phyloP scores from a whole-genome alignment of 2,113 vertebrate species.

The Chloropsis cyanopogon region DNA sequence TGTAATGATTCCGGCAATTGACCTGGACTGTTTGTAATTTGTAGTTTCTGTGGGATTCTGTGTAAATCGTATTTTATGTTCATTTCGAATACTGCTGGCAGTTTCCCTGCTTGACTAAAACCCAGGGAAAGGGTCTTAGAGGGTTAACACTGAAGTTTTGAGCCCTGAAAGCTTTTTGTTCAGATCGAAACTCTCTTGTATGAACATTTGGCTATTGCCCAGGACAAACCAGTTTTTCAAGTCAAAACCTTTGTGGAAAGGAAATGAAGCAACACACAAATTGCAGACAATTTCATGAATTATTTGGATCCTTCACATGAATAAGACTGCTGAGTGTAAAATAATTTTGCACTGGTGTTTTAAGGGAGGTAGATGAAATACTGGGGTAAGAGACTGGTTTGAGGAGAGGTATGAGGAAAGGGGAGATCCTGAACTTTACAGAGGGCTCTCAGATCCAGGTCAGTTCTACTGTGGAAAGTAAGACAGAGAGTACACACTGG shows the following conservation, averaged over 20 bases:
- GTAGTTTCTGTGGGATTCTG: neutral
- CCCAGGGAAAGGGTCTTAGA: neutral
- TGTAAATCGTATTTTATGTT: neutral
- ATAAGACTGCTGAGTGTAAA: neutral
- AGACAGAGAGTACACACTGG: neutral
- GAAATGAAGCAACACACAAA: neutral
- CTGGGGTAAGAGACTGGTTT: neutral
- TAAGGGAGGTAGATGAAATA: neutral
- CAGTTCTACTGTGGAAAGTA: neutral
- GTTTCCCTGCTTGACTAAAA: neutral
- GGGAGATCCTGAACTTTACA: neutral
- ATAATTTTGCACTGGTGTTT: neutral
- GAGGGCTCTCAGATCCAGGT: neutral
- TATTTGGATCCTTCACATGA: neutral
- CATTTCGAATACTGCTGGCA: neutral
- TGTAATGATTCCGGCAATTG: neutral
- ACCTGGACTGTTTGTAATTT: neutral
- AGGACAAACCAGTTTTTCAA: constrained; percentile 59
- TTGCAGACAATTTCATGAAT: neutral
- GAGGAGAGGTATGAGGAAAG: neutral
- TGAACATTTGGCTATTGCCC: constrained; percentile 28
- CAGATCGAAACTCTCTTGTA: neutral
- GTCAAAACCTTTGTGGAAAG: constrained; percentile 16
- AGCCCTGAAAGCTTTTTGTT: constrained; percentile 32
- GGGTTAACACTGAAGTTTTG: constrained; percentile 39